Conservation (phyloP, 1,140 invertebrate genomes). For the Calliopsis andreniformis region DNA sequence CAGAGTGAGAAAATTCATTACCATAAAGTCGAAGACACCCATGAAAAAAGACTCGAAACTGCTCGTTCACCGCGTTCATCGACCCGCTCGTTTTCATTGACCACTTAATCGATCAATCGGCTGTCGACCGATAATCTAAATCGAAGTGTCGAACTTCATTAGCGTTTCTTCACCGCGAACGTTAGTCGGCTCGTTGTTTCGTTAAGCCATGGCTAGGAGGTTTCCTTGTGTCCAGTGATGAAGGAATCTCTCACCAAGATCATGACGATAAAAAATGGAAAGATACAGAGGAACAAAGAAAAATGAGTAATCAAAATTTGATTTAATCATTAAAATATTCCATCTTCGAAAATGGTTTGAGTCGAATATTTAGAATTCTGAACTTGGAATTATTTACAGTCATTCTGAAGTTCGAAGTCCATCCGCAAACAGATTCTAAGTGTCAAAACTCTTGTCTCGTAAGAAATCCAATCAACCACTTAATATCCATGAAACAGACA, state of each 20-base stretch:
- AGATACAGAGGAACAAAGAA: background rate
- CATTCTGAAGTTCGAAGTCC: too few relatives aligned
- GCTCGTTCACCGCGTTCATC: conserved; percentile 2
- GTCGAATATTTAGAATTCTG: too few relatives aligned
- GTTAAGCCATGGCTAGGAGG: conserved; percentile 19
- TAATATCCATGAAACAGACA: too few relatives aligned
- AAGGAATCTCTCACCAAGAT: background rate
- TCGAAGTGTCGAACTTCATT: conserved; percentile 43
- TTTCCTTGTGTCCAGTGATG: background rate
- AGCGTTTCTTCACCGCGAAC: background rate
- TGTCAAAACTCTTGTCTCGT: too few relatives aligned
- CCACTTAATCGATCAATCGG: conserved; percentile 42
- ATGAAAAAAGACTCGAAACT: conserved; percentile 7
- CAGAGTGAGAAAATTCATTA: too few relatives aligned
- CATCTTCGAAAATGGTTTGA: too few relatives aligned
- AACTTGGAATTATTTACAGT: too few relatives aligned
- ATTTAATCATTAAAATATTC: too few relatives aligned
- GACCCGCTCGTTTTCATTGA: conserved; percentile 32
- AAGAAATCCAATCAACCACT: too few relatives aligned
- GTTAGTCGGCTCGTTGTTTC: background rate
- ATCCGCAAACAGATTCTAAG: too few relatives aligned
- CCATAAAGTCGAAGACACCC: too few relatives aligned
- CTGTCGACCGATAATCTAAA: conserved; percentile 37
- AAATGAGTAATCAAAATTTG: background rate
- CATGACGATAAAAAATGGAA: background rate